Evolutionary conservation across 1,140 invertebrate genomes (phyloP), one percentile per base, ranked within the genome.

Genomic region (Colletes latitarsis): DNA sequence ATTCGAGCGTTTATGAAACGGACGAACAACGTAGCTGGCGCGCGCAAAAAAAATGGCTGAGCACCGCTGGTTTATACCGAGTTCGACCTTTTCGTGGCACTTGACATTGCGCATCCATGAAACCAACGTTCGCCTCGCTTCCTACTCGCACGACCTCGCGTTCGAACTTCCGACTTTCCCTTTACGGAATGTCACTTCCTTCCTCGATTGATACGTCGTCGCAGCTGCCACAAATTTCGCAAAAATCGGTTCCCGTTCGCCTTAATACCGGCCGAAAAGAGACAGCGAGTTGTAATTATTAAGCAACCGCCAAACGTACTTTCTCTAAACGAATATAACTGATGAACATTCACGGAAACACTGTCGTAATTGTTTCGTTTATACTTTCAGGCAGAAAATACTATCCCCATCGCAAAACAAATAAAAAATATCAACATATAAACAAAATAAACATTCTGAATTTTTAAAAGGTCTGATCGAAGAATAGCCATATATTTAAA

Each of bases 91-190:
- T 75, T 67, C 14, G 39, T 75, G 15, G 58, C 15, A 67, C 74
- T 86, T 83, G 82, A 87, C 84, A 87, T 86, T 79, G 84, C 57
- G 67, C 15, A 66, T 75, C 46, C 49, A 43, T 72, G 78, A 86
- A 86, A 83, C 21, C 49, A 15, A 52, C 49, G 39, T 52, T n/a
- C 15, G 57, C 21, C 60, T 71, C 52, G 57, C 66, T 87, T 86
- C 82, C 84, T 75, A 68, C 62, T 86, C 71, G 68, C 46, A 49
- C 75, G 78, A 84, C 81, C 77, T 85, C 77, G 41, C 67, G 39
- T 53, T 73, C 63, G 10, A 83, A 77, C 84, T 87, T 87, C 86
- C 86, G 86, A 68, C 86, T 87, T 87, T 87, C 84, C 81, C 75
- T 63, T 63, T 19, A 69, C 60, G 41, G 83, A 86, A 87, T 86